Conservation (phyloP, 1,140 invertebrate species). For the Halictus rubicundus region DNA sequence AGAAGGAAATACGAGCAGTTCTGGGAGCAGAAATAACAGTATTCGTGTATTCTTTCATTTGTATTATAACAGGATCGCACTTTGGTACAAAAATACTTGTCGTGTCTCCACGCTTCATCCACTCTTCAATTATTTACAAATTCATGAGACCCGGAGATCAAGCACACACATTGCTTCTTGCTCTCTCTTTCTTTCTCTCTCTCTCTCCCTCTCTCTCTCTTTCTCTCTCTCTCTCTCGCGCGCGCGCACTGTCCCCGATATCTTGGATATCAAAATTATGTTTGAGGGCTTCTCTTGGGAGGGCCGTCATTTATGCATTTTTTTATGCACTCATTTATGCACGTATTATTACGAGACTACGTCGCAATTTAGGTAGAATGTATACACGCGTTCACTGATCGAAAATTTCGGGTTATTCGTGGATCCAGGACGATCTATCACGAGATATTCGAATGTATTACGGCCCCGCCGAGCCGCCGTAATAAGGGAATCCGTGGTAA, state of each 20-base stretch:
- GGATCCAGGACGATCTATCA: slow-evolving; percentile 42
- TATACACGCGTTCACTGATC: background rate
- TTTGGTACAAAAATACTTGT: slow-evolving; percentile 46
- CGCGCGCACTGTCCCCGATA: background rate
- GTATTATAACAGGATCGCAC: slow-evolving; percentile 39
- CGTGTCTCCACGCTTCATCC: slow-evolving; percentile 26
- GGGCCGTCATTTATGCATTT: background rate
- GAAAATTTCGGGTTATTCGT: slow-evolving; percentile 24
- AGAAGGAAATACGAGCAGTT: slow-evolving; percentile 23
- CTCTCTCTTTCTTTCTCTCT: background rate
- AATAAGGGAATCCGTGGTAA: slow-evolving; percentile 53
- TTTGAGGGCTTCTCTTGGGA: background rate
- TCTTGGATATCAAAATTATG: slow-evolving; percentile 22
- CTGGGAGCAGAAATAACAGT: slow-evolving; percentile 39
- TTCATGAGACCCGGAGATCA: slow-evolving; percentile 19
- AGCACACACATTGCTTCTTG: slow-evolving; percentile 6
- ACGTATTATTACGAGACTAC: background rate
- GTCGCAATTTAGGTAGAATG: background rate
- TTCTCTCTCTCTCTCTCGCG: background rate
- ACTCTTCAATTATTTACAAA: slow-evolving; percentile 36
- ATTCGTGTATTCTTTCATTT: slow-evolving; percentile 53
- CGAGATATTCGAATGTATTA: slow-evolving; percentile 39
- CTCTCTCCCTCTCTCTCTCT: background rate
- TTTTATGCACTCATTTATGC: no score
- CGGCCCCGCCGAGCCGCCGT: slow-evolving; percentile 27